These are phyloP conservation scores for Ryuthela nishihirai DNA, from an alignment of 2,888 invertebrate species.

Conservation along the genomic window DNA sequence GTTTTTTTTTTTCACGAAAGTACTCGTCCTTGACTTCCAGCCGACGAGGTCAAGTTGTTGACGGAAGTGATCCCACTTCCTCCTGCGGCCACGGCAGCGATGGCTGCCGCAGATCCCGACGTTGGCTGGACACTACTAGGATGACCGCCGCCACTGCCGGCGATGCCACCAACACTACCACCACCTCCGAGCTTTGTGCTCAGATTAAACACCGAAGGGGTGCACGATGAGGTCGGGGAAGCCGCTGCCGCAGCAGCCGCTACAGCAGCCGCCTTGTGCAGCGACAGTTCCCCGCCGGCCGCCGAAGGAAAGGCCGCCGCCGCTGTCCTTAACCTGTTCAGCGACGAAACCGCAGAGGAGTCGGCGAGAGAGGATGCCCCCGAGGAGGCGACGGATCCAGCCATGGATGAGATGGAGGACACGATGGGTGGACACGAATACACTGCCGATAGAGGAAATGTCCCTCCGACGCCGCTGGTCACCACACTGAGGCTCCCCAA, in stretches of 20 bases:
- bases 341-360: slow-evolving; percentile 31
- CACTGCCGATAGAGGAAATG: slow-evolving; percentile 37
- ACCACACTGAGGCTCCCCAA: slow-evolving; percentile 28
- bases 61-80: slow-evolving; percentile 29
- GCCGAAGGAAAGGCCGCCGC: slow-evolving; percentile 31
- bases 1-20: too few species aligned
- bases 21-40: slow-evolving; percentile 27
- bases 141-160: too few species aligned
- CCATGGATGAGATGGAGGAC: slow-evolving; percentile 6
- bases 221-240: slow-evolving; percentile 29
- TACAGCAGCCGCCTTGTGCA: slow-evolving; percentile 28
- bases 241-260: slow-evolving; percentile 24
- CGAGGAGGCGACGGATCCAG: slow-evolving; percentile 24
- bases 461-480: slow-evolving; percentile 29
- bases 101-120: slow-evolving; percentile 25
- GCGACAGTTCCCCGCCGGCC: slow-evolving; percentile 23
- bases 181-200: slow-evolving; percentile 13
- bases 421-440: slow-evolving; percentile 40
- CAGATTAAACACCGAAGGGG: slow-evolving; percentile 27
- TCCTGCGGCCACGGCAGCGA: slow-evolving; percentile 32
- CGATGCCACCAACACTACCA: too few species aligned
- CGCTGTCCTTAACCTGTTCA: slow-evolving; percentile 40
- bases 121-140: neutral
- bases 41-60: slow-evolving; percentile 17
- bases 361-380: slow-evolving; percentile 29